phyloP scores from a whole-genome alignment of 2,888 invertebrate genomes.

The Tuta absoluta region DNA sequence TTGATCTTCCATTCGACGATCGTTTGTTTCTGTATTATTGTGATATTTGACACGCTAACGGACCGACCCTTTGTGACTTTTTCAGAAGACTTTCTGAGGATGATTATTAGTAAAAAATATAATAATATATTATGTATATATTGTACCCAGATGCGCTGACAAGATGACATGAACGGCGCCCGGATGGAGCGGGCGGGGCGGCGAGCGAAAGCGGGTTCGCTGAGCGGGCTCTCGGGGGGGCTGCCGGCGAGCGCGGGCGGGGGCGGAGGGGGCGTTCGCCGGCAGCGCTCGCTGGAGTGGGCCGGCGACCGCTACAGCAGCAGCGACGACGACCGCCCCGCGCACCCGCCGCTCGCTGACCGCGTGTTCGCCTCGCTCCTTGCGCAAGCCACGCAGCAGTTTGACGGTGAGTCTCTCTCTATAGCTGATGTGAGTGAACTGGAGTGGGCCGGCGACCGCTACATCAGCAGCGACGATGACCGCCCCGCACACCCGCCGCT shows the following conservation, averaged over 20 bases:
- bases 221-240: constrained; percentile 68
- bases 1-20: background rate
- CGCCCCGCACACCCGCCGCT: constrained; percentile 66
- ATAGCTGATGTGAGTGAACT: constrained; percentile 39
- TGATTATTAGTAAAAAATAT: no score
- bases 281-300: constrained; percentile 82
- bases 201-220: constrained; percentile 71
- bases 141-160: constrained; percentile 54
- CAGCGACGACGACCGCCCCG: constrained; percentile 77
- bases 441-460: constrained; percentile 81
- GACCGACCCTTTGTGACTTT: background rate
- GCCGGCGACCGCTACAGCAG: constrained; percentile 81
- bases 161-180: constrained; percentile 63
- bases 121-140: no score
- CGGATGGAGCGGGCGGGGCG: constrained; percentile 74
- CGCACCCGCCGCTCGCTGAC: constrained; percentile 75
- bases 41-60: background rate
- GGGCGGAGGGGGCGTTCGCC: constrained; percentile 62
- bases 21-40: background rate
- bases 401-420: constrained; percentile 63
- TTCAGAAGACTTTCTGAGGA: constrained; percentile 20
- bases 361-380: constrained; percentile 77
- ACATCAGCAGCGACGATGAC: constrained; percentile 80
- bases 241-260: constrained; percentile 51
- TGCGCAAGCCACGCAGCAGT: constrained; percentile 79